A percentile compares a stretch with the other conserved stretches of the same genome.
Conservation (phyloP, 2,797 vertebrate genomes). For the Cossypha caffra region DNA sequence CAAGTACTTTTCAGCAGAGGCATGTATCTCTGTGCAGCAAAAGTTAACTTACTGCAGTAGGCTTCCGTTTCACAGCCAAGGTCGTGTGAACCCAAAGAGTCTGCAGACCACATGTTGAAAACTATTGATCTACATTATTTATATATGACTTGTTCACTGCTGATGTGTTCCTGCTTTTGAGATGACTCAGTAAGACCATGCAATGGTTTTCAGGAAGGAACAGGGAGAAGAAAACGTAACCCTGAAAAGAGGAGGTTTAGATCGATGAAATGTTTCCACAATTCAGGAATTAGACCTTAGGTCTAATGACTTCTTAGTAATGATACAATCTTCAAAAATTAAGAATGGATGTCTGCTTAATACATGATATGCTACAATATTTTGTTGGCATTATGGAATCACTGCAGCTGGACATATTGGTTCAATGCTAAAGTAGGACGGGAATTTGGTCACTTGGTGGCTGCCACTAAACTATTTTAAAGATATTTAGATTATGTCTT, state of each 20-base stretch:
- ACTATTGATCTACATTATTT: slow-evolving; percentile 61
- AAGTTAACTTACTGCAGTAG: slow-evolving; percentile 46
- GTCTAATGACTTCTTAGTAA: not conserved
- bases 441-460: not conserved
- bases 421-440: not conserved
- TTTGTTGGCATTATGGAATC: not conserved
- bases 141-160: slow-evolving; percentile 29
- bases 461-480: not conserved
- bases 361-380: not conserved
- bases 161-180: slow-evolving; percentile 46
- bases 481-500: not conserved
- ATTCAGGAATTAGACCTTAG: not conserved
- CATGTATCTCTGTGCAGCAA: not conserved
- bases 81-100: slow-evolving; percentile 19
- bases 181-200: slow-evolving; percentile 41
- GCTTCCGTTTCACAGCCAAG: slow-evolving; percentile 18
- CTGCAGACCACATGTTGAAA: slow-evolving; percentile 54
- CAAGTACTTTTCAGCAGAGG: slow-evolving; percentile 25
- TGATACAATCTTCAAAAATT: not conserved
- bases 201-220: slow-evolving; percentile 31
- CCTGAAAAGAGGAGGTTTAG: not conserved
- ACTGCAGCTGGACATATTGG: not conserved
- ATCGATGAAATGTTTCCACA: not conserved
- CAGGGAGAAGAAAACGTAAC: not conserved
- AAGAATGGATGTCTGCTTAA: not conserved